These are phyloP conservation scores for Yoshiicerus persimilis DNA, from an alignment of 1,140 invertebrate species.

Conservation along the genomic window DNA sequence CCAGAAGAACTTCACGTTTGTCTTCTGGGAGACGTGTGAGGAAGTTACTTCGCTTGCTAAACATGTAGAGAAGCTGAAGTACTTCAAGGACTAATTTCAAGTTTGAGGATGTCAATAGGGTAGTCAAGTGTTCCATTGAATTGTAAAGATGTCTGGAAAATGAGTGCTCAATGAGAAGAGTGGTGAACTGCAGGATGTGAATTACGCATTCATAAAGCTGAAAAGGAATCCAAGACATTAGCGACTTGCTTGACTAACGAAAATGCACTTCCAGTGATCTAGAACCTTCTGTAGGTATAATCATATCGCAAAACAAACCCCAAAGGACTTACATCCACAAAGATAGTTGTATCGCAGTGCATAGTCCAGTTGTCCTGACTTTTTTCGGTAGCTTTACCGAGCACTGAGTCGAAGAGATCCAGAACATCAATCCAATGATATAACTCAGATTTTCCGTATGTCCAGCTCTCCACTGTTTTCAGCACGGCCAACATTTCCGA, in stretches of 20 bases:
- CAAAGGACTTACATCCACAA: slow-evolving; percentile 17
- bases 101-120: slow-evolving; percentile 79
- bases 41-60: slow-evolving; percentile 89
- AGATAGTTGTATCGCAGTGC: slow-evolving; percentile 65
- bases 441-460: slow-evolving; percentile 86
- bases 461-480: slow-evolving; percentile 78
- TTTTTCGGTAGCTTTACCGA: slow-evolving; percentile 71
- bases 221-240: slow-evolving; percentile 49
- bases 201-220: slow-evolving; percentile 75
- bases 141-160: slow-evolving; percentile 88
- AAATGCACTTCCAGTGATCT: neutral
- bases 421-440: slow-evolving; percentile 88
- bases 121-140: slow-evolving; percentile 84
- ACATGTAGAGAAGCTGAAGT: slow-evolving; percentile 85
- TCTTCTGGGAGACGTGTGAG: slow-evolving; percentile 76
- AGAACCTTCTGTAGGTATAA: neutral
- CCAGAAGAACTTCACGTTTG: slow-evolving; percentile 71
- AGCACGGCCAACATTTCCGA: slow-evolving; percentile 66
- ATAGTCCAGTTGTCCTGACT: slow-evolving; percentile 73
- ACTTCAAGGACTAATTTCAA: slow-evolving; percentile 85
- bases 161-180: slow-evolving; percentile 84
- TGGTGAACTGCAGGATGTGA: slow-evolving; percentile 79
- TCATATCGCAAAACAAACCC: neutral
- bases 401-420: slow-evolving; percentile 78
- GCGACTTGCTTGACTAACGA: neutral